Base-by-base conservation (phyloP, 1,140 invertebrate species). In the Contarinia nasturtii region DNA sequence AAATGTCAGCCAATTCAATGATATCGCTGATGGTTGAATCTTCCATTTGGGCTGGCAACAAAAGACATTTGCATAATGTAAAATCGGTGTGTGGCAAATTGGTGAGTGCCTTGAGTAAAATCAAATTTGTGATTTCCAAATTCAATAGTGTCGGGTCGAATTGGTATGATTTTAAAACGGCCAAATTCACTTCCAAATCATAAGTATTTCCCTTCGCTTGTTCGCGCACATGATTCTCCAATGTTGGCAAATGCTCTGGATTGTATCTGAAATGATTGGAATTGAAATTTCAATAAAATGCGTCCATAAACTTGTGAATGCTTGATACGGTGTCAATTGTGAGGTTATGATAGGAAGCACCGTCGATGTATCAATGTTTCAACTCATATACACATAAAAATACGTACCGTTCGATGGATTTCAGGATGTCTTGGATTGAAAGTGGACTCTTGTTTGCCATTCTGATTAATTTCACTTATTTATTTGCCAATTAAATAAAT, bases 21-120 rank as follows among this genome's bases (percentile, higher is more conserved):
- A 97, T 89, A 57, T 84, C 80, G 55, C 75, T 75, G 20, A 96
- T 82, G 41, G 82, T 79, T 50, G 82, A 76, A 60, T 90, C 80
- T 55, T 80, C 74, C 59, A 88, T 75, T 64, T 87, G 81, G 60
- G 77, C 76, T 55, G 86, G 80, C 52, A 84, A 81, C 46, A 97
- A 71, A 22, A 97, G 72, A 67, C 90, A 95, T 69, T 96, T 96
- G 69, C 92, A 96, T 37, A 98, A 67, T 22, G 92, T 86, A 63
- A 97, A 96, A 69, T 98, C 93, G 15, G 91, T 91, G 56, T 96
- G 88, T 8, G 93, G 93, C 51, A 96, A 76, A 70, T 96, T 96
- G 11, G 92, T 95, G 10, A 98, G 67, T 2, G 91, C 90, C 61
- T 97, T 97, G 44, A 97, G 58, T 10, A 98, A 67, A 60, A 97